Evolutionary conservation across 2,888 invertebrate species (phyloP).

Genomic region (Onchidella celtica): DNA sequence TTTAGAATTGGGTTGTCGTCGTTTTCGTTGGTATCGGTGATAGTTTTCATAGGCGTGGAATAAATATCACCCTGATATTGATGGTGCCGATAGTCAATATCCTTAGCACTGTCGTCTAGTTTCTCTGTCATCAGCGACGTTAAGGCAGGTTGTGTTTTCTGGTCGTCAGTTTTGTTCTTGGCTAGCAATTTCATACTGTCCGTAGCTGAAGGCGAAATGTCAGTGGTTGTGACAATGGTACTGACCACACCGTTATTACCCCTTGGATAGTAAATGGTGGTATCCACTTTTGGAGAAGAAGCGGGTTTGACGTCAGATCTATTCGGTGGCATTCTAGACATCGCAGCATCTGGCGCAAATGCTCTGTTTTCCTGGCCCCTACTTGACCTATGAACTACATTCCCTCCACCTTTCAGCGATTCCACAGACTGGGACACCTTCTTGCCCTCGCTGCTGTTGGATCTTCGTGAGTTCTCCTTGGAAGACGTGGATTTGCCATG

Average conservation of each 20-base stretch:
- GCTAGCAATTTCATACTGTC: constrained; percentile 60
- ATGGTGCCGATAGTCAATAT: constrained; percentile 38
- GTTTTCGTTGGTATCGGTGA: constrained; percentile 28
- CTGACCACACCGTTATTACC: neutral
- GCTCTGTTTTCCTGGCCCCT: neutral
- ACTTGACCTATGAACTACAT: neutral
- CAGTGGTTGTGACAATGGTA: neutral
- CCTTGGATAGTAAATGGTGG: too few species aligned
- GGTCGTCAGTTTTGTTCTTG: constrained; percentile 59
- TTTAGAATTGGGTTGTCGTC: constrained; percentile 54
- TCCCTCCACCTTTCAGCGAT: neutral
- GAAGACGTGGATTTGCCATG: neutral
- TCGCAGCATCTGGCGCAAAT: neutral
- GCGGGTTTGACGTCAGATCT: neutral
- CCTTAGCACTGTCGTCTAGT: neutral
- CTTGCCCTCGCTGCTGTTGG: constrained; percentile 10
- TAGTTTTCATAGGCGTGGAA: constrained; percentile 36
- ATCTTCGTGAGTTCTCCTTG: neutral
- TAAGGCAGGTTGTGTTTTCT: constrained; percentile 50
- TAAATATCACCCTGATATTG: constrained; percentile 50
- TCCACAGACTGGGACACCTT: neutral
- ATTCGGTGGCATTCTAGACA: neutral
- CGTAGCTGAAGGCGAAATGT: constrained; percentile 48
- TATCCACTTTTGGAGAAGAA: neutral
- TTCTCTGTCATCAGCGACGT: neutral